phyloP scores from a whole-genome alignment of 2,888 invertebrate genomes.

The Andrena flavipes region DNA sequence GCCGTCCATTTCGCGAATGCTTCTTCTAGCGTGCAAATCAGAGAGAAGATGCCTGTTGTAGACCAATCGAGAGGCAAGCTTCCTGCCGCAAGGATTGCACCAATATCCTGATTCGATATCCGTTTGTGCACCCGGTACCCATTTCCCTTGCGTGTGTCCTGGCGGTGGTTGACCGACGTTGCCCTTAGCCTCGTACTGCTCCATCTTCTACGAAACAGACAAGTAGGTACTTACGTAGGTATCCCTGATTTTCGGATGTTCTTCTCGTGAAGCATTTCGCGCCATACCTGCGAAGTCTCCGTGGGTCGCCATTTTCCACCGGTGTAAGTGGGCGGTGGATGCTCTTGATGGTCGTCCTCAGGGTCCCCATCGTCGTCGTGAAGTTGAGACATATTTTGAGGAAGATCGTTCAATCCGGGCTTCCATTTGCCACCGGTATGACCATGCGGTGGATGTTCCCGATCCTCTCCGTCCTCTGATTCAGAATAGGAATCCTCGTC shows the following conservation, averaged over 20 bases:
- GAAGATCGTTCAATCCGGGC: conserved; percentile 85
- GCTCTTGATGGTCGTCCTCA: conserved; percentile 75
- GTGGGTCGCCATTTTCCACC: conserved; percentile 89
- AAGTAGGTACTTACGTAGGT: too few relatives aligned
- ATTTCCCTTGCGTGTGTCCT: conserved; percentile 92
- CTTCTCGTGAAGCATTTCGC: background rate
- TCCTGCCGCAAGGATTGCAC: conserved; percentile 93
- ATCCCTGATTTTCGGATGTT: background rate
- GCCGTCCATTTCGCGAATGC: conserved; percentile 87
- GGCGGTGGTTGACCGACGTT: conserved; percentile 86
- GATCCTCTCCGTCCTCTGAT: conserved; percentile 86
- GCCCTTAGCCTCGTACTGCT: conserved; percentile 75
- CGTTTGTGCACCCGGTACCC: conserved; percentile 89
- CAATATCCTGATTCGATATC: conserved; percentile 88
- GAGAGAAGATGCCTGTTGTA: conserved; percentile 92
- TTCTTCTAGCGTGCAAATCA: conserved; percentile 87
- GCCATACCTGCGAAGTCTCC: conserved; percentile 70
- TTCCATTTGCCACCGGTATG: conserved; percentile 92
- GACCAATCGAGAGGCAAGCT: conserved; percentile 90
- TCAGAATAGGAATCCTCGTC: conserved; percentile 88
- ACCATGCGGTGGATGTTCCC: conserved; percentile 86
- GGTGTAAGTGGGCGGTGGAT: conserved; percentile 86
- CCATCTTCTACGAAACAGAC: conserved; percentile 70
- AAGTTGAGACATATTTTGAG: conserved; percentile 77
- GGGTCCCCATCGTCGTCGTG: conserved; percentile 83